Evolutionary conservation across 2,888 invertebrate genomes (phyloP).

Genomic region (Latrodectus hesperus): DNA sequence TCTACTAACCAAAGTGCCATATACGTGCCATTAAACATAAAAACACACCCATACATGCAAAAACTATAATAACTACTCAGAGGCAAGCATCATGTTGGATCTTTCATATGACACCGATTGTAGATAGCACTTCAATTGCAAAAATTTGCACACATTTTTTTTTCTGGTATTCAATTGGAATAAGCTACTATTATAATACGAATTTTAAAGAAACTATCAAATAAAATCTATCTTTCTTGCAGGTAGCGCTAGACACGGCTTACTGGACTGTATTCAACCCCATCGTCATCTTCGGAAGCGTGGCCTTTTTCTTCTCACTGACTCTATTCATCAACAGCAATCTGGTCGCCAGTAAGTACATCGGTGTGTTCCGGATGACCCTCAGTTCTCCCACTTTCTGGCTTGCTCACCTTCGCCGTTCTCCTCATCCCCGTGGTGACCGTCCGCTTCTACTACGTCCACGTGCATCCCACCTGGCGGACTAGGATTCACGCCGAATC

Average conservation of each 20-base stretch:
- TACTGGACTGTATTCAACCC: constrained; percentile 99
- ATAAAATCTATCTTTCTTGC: constrained; percentile 72
- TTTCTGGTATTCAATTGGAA: background rate
- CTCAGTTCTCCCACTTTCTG: constrained; percentile 89
- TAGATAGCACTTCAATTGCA: too few species aligned
- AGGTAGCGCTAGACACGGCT: constrained; percentile 97
- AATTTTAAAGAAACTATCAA: background rate
- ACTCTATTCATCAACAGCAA: constrained; percentile 95
- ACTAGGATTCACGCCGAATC: constrained; percentile 76
- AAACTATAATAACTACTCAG: too few species aligned
- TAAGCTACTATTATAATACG: background rate
- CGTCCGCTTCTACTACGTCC: constrained; percentile 94
- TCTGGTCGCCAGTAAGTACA: constrained; percentile 80
- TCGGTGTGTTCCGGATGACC: constrained; percentile 75
- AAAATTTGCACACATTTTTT: too few species aligned
- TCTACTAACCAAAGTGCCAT: too few species aligned
- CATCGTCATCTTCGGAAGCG: constrained; percentile 97
- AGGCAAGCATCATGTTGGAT: too few species aligned
- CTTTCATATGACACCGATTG: too few species aligned
- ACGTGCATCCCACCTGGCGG: constrained; percentile 86
- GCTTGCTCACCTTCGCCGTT: constrained; percentile 81
- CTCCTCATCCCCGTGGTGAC: constrained; percentile 94
- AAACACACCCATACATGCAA: too few species aligned
- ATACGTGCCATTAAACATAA: too few species aligned
- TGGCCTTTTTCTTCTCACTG: constrained; percentile 94